Conservation (phyloP, 2,888 invertebrate genomes). For the Drosophila percnosoma region DNA sequence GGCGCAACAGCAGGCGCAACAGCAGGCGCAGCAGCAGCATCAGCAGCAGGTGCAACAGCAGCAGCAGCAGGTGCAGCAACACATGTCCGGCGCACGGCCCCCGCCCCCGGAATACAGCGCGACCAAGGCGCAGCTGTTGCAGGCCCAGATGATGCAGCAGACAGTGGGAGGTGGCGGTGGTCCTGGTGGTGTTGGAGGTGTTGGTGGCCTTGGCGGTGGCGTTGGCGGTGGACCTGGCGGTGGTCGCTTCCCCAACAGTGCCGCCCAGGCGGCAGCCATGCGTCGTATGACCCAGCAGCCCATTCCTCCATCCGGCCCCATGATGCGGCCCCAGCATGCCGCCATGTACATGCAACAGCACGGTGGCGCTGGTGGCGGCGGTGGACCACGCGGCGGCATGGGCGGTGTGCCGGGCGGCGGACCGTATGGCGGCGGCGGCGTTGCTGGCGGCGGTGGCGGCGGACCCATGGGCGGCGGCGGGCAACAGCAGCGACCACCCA, state of each 20-base stretch:
- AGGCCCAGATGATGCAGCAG: constrained; percentile 87
- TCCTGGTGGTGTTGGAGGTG: constrained; percentile 81
- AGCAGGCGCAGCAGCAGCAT: constrained; percentile 83
- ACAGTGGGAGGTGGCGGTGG: constrained; percentile 84
- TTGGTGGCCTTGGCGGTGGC: constrained; percentile 80
- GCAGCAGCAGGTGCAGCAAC: constrained; percentile 88
- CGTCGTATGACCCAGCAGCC: constrained; percentile 89
- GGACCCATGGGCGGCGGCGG: constrained; percentile 85
- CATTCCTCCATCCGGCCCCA: constrained; percentile 90
- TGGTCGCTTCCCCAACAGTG: constrained; percentile 86
- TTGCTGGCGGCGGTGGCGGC: constrained; percentile 83
- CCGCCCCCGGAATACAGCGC: constrained; percentile 95
- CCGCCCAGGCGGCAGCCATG: constrained; percentile 86
- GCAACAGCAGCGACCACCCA: constrained; percentile 86
- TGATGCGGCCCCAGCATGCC: constrained; percentile 88
- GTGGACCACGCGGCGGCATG: constrained; percentile 78
- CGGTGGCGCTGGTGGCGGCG: constrained; percentile 82
- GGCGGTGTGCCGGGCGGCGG: constrained; percentile 74
- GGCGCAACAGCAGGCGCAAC: constrained; percentile 88
- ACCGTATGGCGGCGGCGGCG: constrained; percentile 82
- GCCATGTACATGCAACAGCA: constrained; percentile 86
- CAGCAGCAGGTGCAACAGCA: constrained; percentile 85
- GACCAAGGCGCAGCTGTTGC: constrained; percentile 85
- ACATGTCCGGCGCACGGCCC: constrained; percentile 87
- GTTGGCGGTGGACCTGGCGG: constrained; percentile 82